Conservation (phyloP, 2,797 vertebrate species). For the Channallabes apus region DNA sequence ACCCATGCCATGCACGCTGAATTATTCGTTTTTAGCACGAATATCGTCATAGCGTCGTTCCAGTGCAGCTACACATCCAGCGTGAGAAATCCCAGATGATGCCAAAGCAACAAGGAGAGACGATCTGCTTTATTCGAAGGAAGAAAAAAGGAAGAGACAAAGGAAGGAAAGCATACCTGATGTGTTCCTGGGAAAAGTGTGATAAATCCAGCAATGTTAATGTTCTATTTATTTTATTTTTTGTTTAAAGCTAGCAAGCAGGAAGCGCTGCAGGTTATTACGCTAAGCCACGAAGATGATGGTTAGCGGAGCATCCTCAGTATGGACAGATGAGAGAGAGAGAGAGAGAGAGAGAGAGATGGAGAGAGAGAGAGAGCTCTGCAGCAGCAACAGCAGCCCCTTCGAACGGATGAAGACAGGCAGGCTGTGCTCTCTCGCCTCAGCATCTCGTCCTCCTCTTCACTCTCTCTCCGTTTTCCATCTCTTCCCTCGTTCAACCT, state of each 20-base stretch:
- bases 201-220: conserved; percentile 6
- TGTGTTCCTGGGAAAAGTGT: conserved; percentile 1
- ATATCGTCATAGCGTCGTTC: neutral
- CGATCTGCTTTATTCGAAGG: neutral
- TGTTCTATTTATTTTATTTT: neutral
- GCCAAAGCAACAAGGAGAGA: conserved; percentile 19
- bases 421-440: conserved; percentile 19
- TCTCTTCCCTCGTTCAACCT: conserved; percentile 49
- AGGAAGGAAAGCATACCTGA: conserved; percentile 25
- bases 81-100: neutral
- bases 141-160: neutral
- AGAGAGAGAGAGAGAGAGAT: conserved; percentile 20
- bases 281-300: neutral
- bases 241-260: neutral
- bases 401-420: conserved; percentile 4
- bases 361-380: conserved; percentile 28
- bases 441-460: conserved; percentile 49
- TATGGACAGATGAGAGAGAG: conserved; percentile 15
- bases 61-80: conserved; percentile 5
- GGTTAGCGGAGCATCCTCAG: conserved; percentile 40
- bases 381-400: conserved; percentile 21
- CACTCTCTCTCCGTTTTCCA: conserved; percentile 35
- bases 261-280: conserved; percentile 32
- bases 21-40: no score
- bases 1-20: neutral